phyloP scores from a whole-genome alignment of 2,888 invertebrate genomes.

The Campoletis raptor region DNA sequence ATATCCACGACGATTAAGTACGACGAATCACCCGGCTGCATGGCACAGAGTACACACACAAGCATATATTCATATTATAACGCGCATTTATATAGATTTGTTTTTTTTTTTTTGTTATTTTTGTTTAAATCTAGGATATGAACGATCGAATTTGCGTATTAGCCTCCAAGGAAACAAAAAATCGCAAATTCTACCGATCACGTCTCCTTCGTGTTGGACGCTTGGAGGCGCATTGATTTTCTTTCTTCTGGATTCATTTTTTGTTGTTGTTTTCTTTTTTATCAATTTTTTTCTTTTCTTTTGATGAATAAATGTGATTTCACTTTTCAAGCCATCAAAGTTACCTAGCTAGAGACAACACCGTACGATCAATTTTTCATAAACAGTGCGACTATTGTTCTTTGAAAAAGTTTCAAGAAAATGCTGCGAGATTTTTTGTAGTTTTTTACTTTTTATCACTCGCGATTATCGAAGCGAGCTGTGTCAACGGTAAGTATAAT shows the following conservation, averaged over 20 bases:
- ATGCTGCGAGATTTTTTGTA: conserved; percentile 26
- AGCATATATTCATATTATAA: conserved; percentile 47
- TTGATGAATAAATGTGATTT: conserved; percentile 54
- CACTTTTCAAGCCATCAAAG: conserved; percentile 70
- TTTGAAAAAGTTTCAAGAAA: conserved; percentile 35
- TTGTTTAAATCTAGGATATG: conserved; percentile 25
- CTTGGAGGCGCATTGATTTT: conserved; percentile 48
- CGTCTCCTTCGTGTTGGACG: conserved; percentile 31
- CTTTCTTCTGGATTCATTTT: conserved; percentile 21
- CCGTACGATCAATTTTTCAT: conserved; percentile 75
- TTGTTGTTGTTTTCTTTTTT: background rate
- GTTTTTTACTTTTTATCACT: background rate
- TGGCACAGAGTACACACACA: conserved; percentile 44
- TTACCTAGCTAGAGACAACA: conserved; percentile 82
- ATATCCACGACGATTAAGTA: conserved; percentile 68
- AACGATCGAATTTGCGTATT: conserved; percentile 21
- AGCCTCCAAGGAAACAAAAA: background rate
- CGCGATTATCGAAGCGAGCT: conserved; percentile 1
- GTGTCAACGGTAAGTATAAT: background rate
- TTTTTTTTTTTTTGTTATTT: conserved; percentile 6
- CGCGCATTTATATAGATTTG: conserved; percentile 15
- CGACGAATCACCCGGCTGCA: conserved; percentile 65
- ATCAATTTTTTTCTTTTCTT: conserved; percentile 51
- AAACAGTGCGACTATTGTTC: conserved; percentile 75
- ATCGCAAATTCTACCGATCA: conserved; percentile 27